Evolutionary conservation across 2,797 vertebrate species (phyloP), one percentile per base, ranked within the genome.

Genomic region (Pseudocheirus occidentalis): DNA sequence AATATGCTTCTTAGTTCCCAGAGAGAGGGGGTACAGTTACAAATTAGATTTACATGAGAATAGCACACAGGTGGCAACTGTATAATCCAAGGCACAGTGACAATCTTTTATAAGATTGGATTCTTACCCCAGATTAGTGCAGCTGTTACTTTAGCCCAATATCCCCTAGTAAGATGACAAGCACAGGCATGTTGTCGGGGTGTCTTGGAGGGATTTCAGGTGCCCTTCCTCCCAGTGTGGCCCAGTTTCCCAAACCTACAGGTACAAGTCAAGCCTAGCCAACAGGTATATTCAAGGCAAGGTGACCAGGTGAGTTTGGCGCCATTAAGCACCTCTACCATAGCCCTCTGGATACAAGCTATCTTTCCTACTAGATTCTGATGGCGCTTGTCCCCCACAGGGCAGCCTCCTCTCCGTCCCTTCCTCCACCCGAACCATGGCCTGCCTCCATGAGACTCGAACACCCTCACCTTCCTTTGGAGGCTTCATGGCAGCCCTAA

Each of bases 391-490:
- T 94, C 91, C 90, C 40, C 90, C 46, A 96, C 92, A 98, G 98
- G 96, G 94, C 92, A 66, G 50, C 96, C n/a, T 53, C 91, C 7
- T 52, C 91, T 89, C 93, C 92, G 50, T 10, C 52, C 46, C 90
- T 16, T 27, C 52, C 56, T 50, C 92, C 87, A 31, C 94, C 62
- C 96, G 96, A 97, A 97, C 97, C 96, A 99, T 99, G 99, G 99
- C 99, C 93, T 99, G 99, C 96, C 97, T 99, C 96, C 99, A 99
- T 93, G 99, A 99, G 98, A 98, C 99, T 94, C 99, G 99, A 89
- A 99, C 99, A 56, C 99, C 99, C 1, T 99, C 99, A 56, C 99
- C 99, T 9, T 99, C 99, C 94, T 99, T 99, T 55, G 99, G 99
- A 16, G 99, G 99, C 94, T 99, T 99, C 97, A 99, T 98, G 98